Conservation (phyloP, 2,113 vertebrate genomes). For the Oryzias celebensis region DNA sequence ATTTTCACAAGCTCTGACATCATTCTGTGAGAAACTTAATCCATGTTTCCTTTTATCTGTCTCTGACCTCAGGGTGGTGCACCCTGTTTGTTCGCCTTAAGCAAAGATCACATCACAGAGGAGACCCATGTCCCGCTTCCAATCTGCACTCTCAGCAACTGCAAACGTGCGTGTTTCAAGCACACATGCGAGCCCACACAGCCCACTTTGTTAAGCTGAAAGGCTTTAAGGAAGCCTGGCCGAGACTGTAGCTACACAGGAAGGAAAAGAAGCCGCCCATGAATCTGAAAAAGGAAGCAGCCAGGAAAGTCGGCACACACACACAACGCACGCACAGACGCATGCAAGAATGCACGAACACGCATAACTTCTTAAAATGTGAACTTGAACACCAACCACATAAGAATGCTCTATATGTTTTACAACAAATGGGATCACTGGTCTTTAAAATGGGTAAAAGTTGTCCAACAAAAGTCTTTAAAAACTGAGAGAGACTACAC, state of each 20-base stretch:
- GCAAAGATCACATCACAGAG: constrained; percentile 22
- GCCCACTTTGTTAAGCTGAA: constrained; percentile 36
- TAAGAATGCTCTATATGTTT: not conserved
- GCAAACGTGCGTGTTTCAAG: not conserved
- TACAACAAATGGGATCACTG: not conserved
- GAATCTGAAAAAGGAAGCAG: constrained; percentile 67
- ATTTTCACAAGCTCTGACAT: constrained; percentile 62
- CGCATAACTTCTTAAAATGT: constrained; percentile 9
- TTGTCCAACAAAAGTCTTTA: too few species aligned
- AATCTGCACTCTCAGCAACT: constrained; percentile 18
- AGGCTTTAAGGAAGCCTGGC: constrained; percentile 65
- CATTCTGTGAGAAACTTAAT: constrained; percentile 63
- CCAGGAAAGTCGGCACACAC: constrained; percentile 59
- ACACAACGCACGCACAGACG: constrained; percentile 27
- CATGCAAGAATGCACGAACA: not conserved
- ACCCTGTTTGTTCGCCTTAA: constrained; percentile 8
- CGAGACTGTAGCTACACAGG: constrained; percentile 56
- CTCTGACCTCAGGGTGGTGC: constrained; percentile 52
- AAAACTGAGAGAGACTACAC: too few species aligned
- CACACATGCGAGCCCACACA: constrained; percentile 9
- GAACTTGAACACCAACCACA: constrained; percentile 6
- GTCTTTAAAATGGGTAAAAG: not conserved
- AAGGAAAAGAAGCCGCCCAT: constrained; percentile 72
- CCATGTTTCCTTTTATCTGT: constrained; percentile 54
- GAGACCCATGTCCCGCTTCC: constrained; percentile 16